These are phyloP conservation scores for Gasteruption jaculator DNA, from an alignment of 2,888 invertebrate genomes.

Conservation along the genomic window DNA sequence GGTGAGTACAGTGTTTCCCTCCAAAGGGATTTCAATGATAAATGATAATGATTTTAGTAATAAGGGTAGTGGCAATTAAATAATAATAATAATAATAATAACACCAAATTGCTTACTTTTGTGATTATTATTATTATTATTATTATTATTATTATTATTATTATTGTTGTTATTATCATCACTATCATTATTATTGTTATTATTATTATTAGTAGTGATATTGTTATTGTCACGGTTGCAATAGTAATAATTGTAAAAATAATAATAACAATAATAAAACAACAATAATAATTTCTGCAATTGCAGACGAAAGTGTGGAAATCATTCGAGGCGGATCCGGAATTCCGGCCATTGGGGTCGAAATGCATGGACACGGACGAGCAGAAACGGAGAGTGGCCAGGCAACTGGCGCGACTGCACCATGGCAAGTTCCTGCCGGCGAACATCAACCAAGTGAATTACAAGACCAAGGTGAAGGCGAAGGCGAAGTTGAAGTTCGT, in stretches of 20 bases:
- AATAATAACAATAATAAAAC: no score
- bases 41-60: background rate
- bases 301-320: conserved; percentile 75
- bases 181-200: no score
- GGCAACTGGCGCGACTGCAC: conserved; percentile 65
- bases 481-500: no score
- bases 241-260: no score
- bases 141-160: no score
- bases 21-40: background rate
- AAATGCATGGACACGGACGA: conserved; percentile 66
- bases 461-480: conserved; percentile 63
- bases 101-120: no score
- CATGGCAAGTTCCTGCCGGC: conserved; percentile 63
- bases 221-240: no score
- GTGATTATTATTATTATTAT: no score
- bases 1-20: conserved; percentile 48
- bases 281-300: no score
- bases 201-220: no score
- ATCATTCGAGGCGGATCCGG: conserved; percentile 72
- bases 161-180: no score
- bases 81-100: no score
- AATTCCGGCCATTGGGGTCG: conserved; percentile 62
- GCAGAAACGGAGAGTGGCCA: conserved; percentile 66
- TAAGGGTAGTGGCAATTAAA: conserved; percentile 1
- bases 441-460: conserved; percentile 60